These are phyloP conservation scores for Enteromius unitaeniatus DNA, from an alignment of 2,797 vertebrate species.

Conservation along the genomic window DNA sequence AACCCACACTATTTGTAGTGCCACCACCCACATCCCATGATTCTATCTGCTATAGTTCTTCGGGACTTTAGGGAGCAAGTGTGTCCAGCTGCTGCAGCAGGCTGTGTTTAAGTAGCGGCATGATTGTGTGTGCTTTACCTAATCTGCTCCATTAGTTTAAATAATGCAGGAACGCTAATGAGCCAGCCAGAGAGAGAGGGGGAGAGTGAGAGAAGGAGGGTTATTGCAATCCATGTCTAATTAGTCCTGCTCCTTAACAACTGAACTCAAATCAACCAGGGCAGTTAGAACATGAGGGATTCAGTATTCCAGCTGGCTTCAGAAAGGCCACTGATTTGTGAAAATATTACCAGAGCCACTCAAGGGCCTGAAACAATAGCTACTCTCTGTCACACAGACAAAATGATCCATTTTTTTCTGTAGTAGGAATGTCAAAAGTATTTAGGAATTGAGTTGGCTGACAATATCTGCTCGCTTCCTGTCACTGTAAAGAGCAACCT, in stretches of 20 bases:
- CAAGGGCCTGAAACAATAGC: conserved; percentile 43
- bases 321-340: conserved; percentile 60
- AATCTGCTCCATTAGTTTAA: conserved; percentile 63
- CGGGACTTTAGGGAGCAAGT: conserved; percentile 28
- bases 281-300: conserved; percentile 62
- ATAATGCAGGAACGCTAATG: conserved; percentile 63
- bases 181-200: conserved; percentile 45
- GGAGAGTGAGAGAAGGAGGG: conserved; percentile 42
- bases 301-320: conserved; percentile 43
- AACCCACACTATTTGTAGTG: conserved; percentile 32
- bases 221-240: conserved; percentile 63
- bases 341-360: conserved; percentile 52
- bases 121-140: conserved; percentile 61
- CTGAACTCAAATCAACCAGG: conserved; percentile 57
- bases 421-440: conserved; percentile 13
- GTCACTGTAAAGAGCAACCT: neutral
- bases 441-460: conserved; percentile 11
- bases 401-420: conserved; percentile 27
- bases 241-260: conserved; percentile 58
- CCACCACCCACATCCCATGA: conserved; percentile 33
- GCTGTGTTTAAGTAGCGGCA: conserved; percentile 52
- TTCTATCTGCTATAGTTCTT: conserved; percentile 37
- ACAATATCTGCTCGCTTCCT: neutral
- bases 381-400: conserved; percentile 22
- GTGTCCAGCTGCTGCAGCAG: conserved; percentile 48